Conservation (phyloP, 2,888 invertebrate genomes). For the Thereva unica region DNA sequence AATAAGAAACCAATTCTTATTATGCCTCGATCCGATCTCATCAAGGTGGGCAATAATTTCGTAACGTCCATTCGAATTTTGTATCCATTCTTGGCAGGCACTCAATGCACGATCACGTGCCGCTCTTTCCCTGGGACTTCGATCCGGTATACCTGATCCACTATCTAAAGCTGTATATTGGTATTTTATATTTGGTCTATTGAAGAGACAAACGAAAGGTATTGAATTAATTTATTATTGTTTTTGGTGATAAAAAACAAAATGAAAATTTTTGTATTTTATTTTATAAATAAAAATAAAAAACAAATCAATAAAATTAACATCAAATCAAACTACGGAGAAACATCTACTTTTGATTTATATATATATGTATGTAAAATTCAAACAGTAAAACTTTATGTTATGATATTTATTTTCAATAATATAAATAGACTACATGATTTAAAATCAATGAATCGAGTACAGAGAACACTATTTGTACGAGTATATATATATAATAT, state of each 20-base stretch:
- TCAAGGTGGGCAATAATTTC: slow-evolving; percentile 78
- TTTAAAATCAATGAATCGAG: no score
- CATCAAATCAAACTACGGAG: no score
- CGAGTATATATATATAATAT: no score
- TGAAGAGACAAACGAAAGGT: slow-evolving; percentile 33
- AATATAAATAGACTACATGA: no score
- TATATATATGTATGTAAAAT: no score
- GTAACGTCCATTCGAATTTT: slow-evolving; percentile 70
- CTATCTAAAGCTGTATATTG: slow-evolving; percentile 71
- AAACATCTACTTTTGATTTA: no score
- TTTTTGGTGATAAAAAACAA: no score
- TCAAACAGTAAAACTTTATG: no score
- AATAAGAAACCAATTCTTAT: slow-evolving; percentile 91
- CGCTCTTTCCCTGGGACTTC: slow-evolving; percentile 67
- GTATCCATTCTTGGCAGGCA: slow-evolving; percentile 64
- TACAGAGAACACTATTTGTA: no score
- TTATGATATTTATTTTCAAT: no score
- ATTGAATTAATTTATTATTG: slow-evolving; percentile 22
- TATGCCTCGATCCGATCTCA: slow-evolving; percentile 80
- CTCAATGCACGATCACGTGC: slow-evolving; percentile 69
- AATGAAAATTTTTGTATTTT: slow-evolving; percentile 23
- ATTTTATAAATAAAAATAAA: background rate
- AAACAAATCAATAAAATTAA: background rate
- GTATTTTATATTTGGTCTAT: slow-evolving; percentile 57
- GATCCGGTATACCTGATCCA: slow-evolving; percentile 64